A percentile compares a stretch with the other conserved stretches of the same genome.
These are phyloP conservation scores for Pseudomyrmex dendroicus DNA, from an alignment of 1,140 invertebrate genomes.

Conservation along the genomic window DNA sequence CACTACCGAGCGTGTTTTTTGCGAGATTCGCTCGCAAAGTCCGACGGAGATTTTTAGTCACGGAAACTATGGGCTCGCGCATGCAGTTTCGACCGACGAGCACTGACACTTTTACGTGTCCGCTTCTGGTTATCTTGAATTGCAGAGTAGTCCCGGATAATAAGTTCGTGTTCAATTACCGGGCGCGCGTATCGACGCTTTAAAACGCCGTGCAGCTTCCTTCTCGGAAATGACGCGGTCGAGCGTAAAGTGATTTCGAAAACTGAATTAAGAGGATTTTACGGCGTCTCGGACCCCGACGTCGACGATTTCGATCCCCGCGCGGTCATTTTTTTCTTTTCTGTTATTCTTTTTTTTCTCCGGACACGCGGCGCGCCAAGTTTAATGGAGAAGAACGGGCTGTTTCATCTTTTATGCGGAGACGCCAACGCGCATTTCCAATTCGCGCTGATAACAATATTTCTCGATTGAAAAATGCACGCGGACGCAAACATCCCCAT, in stretches of 20 bases:
- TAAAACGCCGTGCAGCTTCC: slow-evolving; percentile 22
- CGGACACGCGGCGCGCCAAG: background rate
- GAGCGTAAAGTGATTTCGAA: slow-evolving; percentile 42
- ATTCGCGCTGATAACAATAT: slow-evolving; percentile 34
- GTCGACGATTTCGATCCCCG: background rate
- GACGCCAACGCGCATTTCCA: background rate
- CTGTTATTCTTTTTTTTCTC: background rate
- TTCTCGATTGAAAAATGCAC: background rate
- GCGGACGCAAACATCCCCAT: background rate
- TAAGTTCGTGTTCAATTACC: slow-evolving; percentile 56
- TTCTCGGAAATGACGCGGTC: slow-evolving; percentile 38
- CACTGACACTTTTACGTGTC: slow-evolving; percentile 39
- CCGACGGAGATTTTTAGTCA: slow-evolving; percentile 3
- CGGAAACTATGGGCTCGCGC: slow-evolving; percentile 14
- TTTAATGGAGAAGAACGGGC: slow-evolving; percentile 7
- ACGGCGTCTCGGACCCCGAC: slow-evolving; percentile 14
- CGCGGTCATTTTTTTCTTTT: background rate
- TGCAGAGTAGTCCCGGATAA: slow-evolving; percentile 44
- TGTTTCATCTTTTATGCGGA: slow-evolving; percentile 19
- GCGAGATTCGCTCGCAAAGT: slow-evolving; percentile 1
- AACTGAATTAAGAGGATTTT: slow-evolving; percentile 51
- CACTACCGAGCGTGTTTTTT: slow-evolving; percentile 32
- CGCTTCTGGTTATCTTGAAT: slow-evolving; percentile 39
- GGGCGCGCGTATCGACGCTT: slow-evolving; percentile 40
- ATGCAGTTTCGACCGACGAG: background rate